Conservation (phyloP, 2,888 invertebrate genomes). For the Minunthozetes semirufus region DNA sequence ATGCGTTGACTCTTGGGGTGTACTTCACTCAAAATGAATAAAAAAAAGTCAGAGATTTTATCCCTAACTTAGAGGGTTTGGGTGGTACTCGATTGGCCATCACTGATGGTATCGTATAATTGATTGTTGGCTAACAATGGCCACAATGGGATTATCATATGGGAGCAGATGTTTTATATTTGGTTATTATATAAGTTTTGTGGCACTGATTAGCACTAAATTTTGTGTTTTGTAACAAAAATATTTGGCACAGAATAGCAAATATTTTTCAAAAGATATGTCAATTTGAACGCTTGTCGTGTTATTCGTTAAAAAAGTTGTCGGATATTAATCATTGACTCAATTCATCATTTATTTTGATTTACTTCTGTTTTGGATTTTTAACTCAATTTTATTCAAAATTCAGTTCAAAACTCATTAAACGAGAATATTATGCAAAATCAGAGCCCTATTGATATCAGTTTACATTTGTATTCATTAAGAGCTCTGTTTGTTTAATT, state of each 20-base stretch:
- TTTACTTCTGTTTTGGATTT: not conserved
- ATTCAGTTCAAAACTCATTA: not conserved
- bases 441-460: no score
- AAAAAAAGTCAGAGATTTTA: no score
- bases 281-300: not conserved
- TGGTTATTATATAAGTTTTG: not conserved
- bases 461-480: not conserved
- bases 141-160: not conserved
- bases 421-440: not conserved
- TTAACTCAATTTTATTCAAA: not conserved
- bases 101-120: not conserved
- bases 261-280: not conserved
- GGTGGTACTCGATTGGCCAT: not conserved
- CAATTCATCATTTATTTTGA: not conserved
- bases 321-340: not conserved
- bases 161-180: not conserved
- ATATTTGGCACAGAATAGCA: not conserved
- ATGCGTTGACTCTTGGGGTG: no score
- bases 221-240: not conserved
- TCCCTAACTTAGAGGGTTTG: not conserved
- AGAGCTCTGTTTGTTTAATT: not conserved
- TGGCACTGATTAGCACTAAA: not conserved
- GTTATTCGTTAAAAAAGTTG: not conserved
- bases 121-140: no score
- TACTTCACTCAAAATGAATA: no score